Evolutionary conservation across 2,888 invertebrate genomes (phyloP), one percentile per base, ranked within the genome.

Genomic region (Papilio gigon): DNA sequence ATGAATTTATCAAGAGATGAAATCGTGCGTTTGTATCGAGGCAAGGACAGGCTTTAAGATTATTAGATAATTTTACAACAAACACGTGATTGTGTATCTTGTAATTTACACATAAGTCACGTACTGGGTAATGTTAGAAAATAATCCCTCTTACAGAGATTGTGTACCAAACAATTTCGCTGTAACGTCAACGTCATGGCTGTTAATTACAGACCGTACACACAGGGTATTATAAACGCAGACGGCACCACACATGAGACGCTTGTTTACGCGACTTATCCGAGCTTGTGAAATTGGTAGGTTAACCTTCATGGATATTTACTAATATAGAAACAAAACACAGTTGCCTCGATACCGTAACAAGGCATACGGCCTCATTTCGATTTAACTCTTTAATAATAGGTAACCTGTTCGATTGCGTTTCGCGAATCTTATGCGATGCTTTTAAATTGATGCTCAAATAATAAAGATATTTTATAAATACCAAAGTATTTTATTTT

Each of bases 101-200:
- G 69, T 71, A 74, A 75, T 76, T 75, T 71, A 71, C 74, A 30
- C 73, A 71, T 72, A 70, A 73, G 78, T 76, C 81, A 81, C 81
- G 81, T 82, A 74, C 74, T 60, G 67, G 64, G 66, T 78, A 79
- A 78, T 78, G 72, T 72, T 76, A 74, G 76, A 76, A 81, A 80
- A 81, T 80, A 69, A 68, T 59, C 78, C 76, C 74, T 70, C 73
- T 74, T 76, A 75, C 72, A 74, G 37, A 75, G 71, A 73, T 76
- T 74, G 75, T 72, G 73, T 50, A 71, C 72, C 67, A 70, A 71
- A 74, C 72, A 70, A 75, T 77, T 75, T 75, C 72, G 72, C 76
- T 75, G 68, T 72, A 78, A 76, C 76, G 75, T 77, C 75, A 76
- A 72, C 74, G 30, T 30, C 53, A 56, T 56, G 9, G 53, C 53